Conservation (phyloP, 2,113 vertebrate genomes). For the Hylia prasina region DNA sequence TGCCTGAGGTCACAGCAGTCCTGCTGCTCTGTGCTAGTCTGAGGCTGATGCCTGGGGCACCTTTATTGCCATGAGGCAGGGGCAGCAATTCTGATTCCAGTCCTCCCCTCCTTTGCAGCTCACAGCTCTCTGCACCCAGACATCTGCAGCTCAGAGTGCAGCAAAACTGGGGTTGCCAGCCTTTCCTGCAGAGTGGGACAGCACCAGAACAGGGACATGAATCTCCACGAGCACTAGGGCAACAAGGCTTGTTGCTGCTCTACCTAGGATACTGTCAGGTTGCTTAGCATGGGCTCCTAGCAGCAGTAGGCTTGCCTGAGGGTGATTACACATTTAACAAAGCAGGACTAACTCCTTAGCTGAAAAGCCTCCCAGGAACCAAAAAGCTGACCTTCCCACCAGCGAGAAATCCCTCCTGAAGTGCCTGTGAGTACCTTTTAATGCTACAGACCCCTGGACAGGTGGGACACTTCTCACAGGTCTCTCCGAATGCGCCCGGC, state of each 20-base stretch:
- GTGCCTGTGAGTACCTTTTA: constrained; percentile 79
- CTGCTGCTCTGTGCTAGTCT: background rate
- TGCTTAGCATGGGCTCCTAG: background rate
- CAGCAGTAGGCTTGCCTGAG: background rate
- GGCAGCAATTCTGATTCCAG: background rate
- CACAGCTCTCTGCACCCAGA: background rate
- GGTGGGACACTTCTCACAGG: constrained; percentile 93
- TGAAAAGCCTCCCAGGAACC: background rate
- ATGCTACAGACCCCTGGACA: constrained; percentile 90
- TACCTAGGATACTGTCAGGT: background rate
- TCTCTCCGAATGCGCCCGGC: constrained; percentile 92
- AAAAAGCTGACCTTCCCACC: background rate
- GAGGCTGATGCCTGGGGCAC: background rate
- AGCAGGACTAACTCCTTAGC: background rate
- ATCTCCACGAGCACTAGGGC: background rate
- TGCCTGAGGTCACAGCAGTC: background rate
- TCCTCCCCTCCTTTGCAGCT: background rate
- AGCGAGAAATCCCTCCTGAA: background rate
- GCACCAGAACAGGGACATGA: background rate
- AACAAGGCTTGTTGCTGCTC: background rate
- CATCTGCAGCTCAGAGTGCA: background rate
- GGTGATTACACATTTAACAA: background rate
- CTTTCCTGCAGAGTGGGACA: background rate
- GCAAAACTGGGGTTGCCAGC: background rate
- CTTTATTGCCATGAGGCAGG: rapidly evolving